phyloP scores from a whole-genome alignment of 1,140 invertebrate species.

The Drosophila obscura region DNA sequence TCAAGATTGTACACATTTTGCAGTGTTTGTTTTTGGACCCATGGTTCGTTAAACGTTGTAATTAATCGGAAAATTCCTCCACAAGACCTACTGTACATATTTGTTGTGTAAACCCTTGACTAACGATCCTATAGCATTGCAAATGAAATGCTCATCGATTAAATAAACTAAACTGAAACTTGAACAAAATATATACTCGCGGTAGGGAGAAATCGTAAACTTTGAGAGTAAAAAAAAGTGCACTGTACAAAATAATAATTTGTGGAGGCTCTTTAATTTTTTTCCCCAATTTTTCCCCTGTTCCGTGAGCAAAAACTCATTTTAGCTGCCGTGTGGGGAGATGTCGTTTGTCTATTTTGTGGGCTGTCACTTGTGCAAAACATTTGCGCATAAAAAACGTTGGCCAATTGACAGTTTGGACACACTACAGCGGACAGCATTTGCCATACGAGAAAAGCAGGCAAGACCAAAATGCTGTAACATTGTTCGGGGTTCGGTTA shows the following conservation, averaged over 20 bases:
- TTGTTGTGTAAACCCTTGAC: too few species aligned
- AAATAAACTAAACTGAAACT: too few species aligned
- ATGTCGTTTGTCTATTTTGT: constrained; percentile 1
- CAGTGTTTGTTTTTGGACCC: too few species aligned
- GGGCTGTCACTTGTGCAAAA: constrained; percentile 22
- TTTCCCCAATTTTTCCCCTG: neutral
- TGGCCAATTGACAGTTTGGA: constrained; percentile 40
- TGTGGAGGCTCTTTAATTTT: neutral
- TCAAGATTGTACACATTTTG: too few species aligned
- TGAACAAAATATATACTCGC: too few species aligned
- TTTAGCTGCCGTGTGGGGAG: neutral
- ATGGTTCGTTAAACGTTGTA: too few species aligned
- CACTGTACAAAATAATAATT: neutral
- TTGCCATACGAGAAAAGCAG: constrained; percentile 6
- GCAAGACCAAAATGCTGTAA: constrained; percentile 14
- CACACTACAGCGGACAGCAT: constrained; percentile 14
- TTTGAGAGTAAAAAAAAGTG: too few species aligned
- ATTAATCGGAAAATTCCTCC: too few species aligned
- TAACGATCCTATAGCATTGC: too few species aligned
- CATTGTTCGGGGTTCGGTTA: constrained; percentile 8
- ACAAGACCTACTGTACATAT: too few species aligned
- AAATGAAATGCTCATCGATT: too few species aligned
- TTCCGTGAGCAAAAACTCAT: neutral
- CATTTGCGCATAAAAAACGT: constrained; percentile 31
- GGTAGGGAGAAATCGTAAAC: too few species aligned